phyloP scores from a whole-genome alignment of 2,888 invertebrate species.

The Cryptocheilus praepositus region DNA sequence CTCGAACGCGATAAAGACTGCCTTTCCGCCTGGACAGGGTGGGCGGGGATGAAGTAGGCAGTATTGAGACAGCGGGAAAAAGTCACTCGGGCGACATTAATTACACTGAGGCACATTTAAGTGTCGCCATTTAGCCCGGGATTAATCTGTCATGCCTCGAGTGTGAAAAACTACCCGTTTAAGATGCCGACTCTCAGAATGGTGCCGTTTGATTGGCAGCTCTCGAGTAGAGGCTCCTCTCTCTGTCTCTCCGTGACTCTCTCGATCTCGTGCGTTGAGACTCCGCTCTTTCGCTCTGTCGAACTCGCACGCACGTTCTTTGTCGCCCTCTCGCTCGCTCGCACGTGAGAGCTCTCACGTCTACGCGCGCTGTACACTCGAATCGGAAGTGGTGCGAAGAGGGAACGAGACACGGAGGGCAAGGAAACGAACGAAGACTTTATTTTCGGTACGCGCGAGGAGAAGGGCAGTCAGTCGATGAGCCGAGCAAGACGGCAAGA shows the following conservation, averaged over 20 bases:
- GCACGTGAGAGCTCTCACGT: constrained; percentile 30
- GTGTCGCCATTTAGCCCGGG: constrained; percentile 49
- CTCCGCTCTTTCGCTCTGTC: too few species aligned
- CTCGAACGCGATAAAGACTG: not conserved
- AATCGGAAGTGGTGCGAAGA: constrained; percentile 46
- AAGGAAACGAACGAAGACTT: constrained; percentile 53
- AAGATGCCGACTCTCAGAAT: constrained; percentile 47
- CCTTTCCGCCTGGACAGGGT: not conserved
- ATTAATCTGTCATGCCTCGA: constrained; percentile 57
- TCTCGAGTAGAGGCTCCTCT: constrained; percentile 45
- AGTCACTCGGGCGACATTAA: constrained; percentile 39
- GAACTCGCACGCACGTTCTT: constrained; percentile 14
- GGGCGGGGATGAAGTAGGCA: constrained; percentile 17
- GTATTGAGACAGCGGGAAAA: constrained; percentile 9
- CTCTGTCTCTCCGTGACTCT: constrained; percentile 9
- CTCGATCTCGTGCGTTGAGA: constrained; percentile 16
- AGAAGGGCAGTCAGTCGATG: constrained; percentile 31
- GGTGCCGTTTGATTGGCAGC: constrained; percentile 60
- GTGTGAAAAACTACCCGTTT: constrained; percentile 55
- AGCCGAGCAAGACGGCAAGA: too few species aligned
- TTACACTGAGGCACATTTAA: constrained; percentile 44
- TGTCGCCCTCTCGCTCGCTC: constrained; percentile 28
- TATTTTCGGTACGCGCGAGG: constrained; percentile 50
- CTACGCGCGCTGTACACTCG: constrained; percentile 35
- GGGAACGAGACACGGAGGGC: constrained; percentile 28